Percentiles rank a stretch among this genome's conserved stretches.
phyloP scores from a whole-genome alignment of 2,888 invertebrate species.

The Brachynemurus nebulosus region DNA sequence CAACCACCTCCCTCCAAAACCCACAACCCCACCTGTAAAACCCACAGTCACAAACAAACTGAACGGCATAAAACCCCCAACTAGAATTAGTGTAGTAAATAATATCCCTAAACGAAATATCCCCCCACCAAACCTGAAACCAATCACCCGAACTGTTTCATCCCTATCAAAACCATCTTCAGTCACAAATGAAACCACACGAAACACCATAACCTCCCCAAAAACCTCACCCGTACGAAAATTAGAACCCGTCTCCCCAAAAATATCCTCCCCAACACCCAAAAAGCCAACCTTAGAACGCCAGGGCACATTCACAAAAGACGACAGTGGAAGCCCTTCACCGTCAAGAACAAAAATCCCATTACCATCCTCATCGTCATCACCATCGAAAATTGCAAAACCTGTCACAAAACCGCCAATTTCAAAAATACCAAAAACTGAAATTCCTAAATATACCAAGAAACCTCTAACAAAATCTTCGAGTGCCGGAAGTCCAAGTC shows the following conservation, averaged over 20 bases:
- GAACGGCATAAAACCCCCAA: conserved; percentile 7
- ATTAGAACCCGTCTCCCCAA: no score
- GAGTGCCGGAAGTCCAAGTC: background rate
- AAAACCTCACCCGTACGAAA: background rate
- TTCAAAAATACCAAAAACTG: conserved; percentile 21
- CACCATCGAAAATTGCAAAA: conserved; percentile 18
- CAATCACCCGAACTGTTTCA: conserved; percentile 11
- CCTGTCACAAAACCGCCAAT: conserved; percentile 21
- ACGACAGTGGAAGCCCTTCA: conserved; percentile 38
- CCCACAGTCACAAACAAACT: conserved; percentile 9
- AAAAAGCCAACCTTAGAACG: conserved; percentile 46
- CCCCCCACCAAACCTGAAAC: conserved; percentile 8
- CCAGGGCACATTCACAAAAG: conserved; percentile 87
- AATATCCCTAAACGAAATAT: conserved; percentile 4
- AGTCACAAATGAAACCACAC: conserved; percentile 10
- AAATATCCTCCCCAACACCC: conserved; percentile 1
- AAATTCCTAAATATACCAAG: background rate
- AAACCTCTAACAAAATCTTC: conserved; percentile 7
- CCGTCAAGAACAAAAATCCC: conserved; percentile 26
- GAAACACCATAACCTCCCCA: no score
- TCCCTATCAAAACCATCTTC: conserved; percentile 10
- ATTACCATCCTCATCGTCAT: conserved; percentile 21
- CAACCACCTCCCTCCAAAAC: conserved; percentile 13
- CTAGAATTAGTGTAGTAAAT: conserved; percentile 1
- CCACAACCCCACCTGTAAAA: conserved; percentile 14